Percentiles rank a stretch among this genome's conserved stretches.
Conservation (phyloP, 2,113 vertebrate species). For the Lophius piscatorius region DNA sequence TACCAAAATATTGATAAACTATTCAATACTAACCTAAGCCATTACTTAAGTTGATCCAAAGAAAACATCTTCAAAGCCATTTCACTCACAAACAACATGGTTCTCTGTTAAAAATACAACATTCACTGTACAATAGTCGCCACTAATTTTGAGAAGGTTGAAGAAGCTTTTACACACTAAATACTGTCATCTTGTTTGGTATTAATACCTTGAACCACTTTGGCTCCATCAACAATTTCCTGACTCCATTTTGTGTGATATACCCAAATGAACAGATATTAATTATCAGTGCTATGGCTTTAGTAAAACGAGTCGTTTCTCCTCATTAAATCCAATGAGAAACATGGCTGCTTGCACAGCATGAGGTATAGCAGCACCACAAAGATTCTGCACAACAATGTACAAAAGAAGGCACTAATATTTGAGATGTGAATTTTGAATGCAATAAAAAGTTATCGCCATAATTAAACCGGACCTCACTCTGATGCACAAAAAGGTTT, state of each 20-base stretch:
- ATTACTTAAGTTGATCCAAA: conserved; percentile 45
- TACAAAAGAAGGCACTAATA: conserved; percentile 31
- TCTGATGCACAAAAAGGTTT: conserved; percentile 19
- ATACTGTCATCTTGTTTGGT: conserved; percentile 79
- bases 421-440: conserved; percentile 29
- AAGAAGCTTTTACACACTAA: conserved; percentile 68
- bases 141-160: conserved; percentile 39
- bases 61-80: conserved; percentile 16
- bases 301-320: conserved; percentile 30
- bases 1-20: conserved; percentile 12
- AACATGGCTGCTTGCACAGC: conserved; percentile 59
- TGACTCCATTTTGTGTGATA: conserved; percentile 46
- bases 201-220: conserved; percentile 70
- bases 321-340: conserved; percentile 33
- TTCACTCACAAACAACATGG: conserved; percentile 38
- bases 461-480: conserved; percentile 14
- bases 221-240: conserved; percentile 40
- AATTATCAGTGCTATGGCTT: conserved; percentile 76
- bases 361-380: conserved; percentile 71
- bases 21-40: conserved; percentile 67
- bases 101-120: conserved; percentile 25
- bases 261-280: conserved; percentile 49
- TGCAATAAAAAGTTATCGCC: conserved; percentile 24
- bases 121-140: conserved; percentile 39
- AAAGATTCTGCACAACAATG: conserved; percentile 34